These are phyloP conservation scores for Petrophora chlorosata DNA, from an alignment of 2,888 invertebrate species.

Conservation along the genomic window DNA sequence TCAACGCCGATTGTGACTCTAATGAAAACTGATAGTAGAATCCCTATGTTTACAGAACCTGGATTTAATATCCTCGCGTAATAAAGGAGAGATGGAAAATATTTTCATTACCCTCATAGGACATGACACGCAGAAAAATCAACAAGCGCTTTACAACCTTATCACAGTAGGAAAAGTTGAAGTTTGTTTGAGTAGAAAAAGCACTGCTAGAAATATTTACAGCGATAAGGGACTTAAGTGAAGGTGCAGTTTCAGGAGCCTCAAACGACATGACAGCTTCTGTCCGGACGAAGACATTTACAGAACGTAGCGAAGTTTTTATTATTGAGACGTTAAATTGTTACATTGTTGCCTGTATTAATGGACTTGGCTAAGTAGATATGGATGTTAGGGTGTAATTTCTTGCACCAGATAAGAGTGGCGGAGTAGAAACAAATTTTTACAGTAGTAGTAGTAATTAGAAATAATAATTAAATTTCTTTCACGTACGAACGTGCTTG, in stretches of 20 bases:
- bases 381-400: constrained; percentile 14
- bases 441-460: neutral
- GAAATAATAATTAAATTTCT: too few species aligned
- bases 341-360: constrained; percentile 33
- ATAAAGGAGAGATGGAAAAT: constrained; percentile 74
- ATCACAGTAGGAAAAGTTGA: neutral
- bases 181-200: neutral
- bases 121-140: constrained; percentile 37
- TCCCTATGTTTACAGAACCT: constrained; percentile 56
- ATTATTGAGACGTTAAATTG: constrained; percentile 43
- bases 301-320: constrained; percentile 54
- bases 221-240: constrained; percentile 1
- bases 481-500: too few species aligned
- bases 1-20: too few species aligned
- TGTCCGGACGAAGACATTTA: constrained; percentile 48
- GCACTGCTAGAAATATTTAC: neutral
- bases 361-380: constrained; percentile 16
- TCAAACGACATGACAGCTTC: constrained; percentile 52
- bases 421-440: neutral
- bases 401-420: neutral
- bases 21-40: constrained; percentile 37
- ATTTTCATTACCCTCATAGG: constrained; percentile 69
- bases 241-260: neutral
- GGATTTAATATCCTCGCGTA: constrained; percentile 70
- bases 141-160: neutral